phyloP scores from a whole-genome alignment of 1,140 invertebrate genomes.

The Leguminivora glycinivorella region DNA sequence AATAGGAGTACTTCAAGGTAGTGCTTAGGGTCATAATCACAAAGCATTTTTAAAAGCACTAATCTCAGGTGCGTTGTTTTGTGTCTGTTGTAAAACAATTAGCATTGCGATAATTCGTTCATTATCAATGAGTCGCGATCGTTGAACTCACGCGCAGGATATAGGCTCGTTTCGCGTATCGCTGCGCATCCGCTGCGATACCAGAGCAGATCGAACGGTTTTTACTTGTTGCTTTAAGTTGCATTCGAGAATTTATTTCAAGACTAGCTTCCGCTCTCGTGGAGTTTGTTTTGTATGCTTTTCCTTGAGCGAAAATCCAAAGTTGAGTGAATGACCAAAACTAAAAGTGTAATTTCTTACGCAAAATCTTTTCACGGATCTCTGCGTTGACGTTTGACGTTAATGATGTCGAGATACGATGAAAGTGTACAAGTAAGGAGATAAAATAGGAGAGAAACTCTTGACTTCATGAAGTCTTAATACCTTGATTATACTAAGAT shows the following conservation, averaged over 20 bases:
- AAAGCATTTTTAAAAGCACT: background rate
- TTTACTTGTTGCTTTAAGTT: conserved; percentile 10
- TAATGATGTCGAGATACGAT: background rate
- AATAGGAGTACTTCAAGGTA: background rate
- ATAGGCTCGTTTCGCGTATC: conserved; percentile 43
- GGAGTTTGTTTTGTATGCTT: background rate
- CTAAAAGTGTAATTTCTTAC: background rate
- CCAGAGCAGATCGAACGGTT: conserved; percentile 15
- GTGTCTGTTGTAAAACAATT: conserved; percentile 31
- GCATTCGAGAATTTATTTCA: conserved; percentile 3
- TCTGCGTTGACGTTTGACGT: too few species aligned
- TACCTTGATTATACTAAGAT: background rate
- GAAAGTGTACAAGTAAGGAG: background rate
- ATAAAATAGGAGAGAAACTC: background rate
- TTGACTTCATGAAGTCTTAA: conserved; percentile 7
- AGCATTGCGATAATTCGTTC: conserved; percentile 40
- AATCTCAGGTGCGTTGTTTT: background rate
- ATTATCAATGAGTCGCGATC: conserved; percentile 38
- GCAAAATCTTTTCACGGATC: too few species aligned
- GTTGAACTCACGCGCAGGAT: conserved; percentile 43
- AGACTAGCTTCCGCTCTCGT: background rate
- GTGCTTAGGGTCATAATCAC: background rate
- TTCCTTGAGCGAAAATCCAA: background rate
- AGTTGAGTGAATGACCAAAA: background rate
- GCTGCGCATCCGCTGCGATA: conserved; percentile 43